A percentile compares a stretch with the other conserved stretches of the same genome.
These are phyloP conservation scores for Eilema caniola DNA, from an alignment of 2,888 invertebrate genomes.

Conservation along the genomic window DNA sequence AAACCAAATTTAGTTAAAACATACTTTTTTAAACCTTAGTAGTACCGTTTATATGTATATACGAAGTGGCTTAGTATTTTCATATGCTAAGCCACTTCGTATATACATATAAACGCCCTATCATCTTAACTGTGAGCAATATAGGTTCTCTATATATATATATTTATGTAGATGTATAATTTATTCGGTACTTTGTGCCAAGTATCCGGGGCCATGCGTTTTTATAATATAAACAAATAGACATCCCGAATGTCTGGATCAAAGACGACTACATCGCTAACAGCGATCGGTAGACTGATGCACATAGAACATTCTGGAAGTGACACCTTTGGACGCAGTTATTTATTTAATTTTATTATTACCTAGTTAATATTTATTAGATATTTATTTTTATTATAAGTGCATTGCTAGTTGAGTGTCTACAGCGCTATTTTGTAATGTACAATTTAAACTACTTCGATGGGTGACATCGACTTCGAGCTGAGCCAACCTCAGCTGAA, in stretches of 20 bases:
- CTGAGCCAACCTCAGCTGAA: too few species aligned
- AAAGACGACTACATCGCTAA: slow-evolving; percentile 46
- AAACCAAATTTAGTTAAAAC: too few species aligned
- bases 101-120: background rate
- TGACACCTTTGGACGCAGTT: background rate
- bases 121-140: slow-evolving; percentile 1
- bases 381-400: too few species aligned
- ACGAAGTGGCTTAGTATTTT: too few species aligned
- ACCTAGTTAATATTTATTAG: too few species aligned
- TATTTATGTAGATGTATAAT: slow-evolving; percentile 30
- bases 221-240: slow-evolving; percentile 55
- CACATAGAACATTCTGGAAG: slow-evolving; percentile 26
- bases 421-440: too few species aligned
- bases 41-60: too few species aligned
- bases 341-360: too few species aligned
- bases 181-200: slow-evolving; percentile 21
- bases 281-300: slow-evolving; percentile 23
- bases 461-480: too few species aligned
- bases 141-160: background rate
- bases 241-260: slow-evolving; percentile 49
- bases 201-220: slow-evolving; percentile 44
- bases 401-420: too few species aligned
- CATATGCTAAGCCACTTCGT: background rate
- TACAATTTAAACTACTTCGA: too few species aligned
- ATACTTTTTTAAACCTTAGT: too few species aligned